phyloP scores from a whole-genome alignment of 1,140 invertebrate species.

The Rhyacophila brunnea region DNA sequence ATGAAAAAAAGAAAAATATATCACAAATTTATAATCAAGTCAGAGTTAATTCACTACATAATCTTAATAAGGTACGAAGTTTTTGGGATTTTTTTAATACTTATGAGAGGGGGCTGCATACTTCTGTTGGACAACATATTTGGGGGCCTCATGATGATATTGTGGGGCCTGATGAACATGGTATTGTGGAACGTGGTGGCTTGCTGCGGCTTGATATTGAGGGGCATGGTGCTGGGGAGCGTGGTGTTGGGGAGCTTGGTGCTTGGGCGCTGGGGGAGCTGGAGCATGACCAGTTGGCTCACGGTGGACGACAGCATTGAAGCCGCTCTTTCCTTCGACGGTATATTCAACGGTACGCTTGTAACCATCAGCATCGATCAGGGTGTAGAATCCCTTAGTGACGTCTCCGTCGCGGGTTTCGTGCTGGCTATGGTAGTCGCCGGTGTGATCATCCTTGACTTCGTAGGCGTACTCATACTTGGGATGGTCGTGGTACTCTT shows the following conservation, averaged over 20 bases:
- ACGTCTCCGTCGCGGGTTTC: constrained; percentile 42
- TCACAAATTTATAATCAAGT: too few species aligned
- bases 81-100: too few species aligned
- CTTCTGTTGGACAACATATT: too few species aligned
- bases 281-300: constrained; percentile 35
- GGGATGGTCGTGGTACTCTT: constrained; percentile 18
- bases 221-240: constrained; percentile 37
- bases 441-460: constrained; percentile 39
- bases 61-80: too few species aligned
- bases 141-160: constrained; percentile 29
- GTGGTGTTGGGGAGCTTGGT: constrained; percentile 38
- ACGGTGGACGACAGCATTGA: constrained; percentile 51
- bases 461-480: constrained; percentile 38
- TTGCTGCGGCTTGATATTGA: too few species aligned
- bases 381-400: constrained; percentile 44
- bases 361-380: constrained; percentile 52
- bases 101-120: too few species aligned
- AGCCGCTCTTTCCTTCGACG: constrained; percentile 47
- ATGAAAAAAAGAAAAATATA: too few species aligned
- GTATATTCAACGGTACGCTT: constrained; percentile 54
- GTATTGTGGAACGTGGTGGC: constrained; percentile 28
- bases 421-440: constrained; percentile 40
- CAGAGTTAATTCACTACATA: too few species aligned
- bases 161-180: constrained; percentile 36
- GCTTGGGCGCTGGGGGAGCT: neutral